A percentile compares a stretch with the other conserved stretches of the same genome.
Evolutionary conservation across 2,797 vertebrate species (phyloP).

Genomic region (Carcharodon carcharias): DNA sequence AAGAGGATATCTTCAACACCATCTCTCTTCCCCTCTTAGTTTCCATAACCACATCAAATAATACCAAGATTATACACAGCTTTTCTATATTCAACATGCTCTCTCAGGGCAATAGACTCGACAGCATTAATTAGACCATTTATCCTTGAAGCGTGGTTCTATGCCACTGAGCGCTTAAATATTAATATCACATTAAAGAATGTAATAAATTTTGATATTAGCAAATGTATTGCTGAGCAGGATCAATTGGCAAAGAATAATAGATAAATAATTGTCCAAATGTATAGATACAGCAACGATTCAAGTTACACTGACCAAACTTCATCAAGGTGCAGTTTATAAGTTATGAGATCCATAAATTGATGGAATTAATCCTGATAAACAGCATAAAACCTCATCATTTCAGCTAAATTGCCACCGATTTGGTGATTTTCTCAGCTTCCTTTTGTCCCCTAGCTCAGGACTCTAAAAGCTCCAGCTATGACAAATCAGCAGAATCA

Average conservation of each 20-base stretch:
- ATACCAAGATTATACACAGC: slow-evolving; percentile 26
- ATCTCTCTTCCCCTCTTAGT: background rate
- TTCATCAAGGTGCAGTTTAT: background rate
- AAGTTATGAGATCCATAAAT: background rate
- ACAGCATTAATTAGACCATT: slow-evolving; percentile 35
- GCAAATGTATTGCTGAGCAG: background rate
- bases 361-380: background rate
- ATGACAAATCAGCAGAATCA: background rate
- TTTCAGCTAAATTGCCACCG: background rate
- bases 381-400: background rate
- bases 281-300: background rate
- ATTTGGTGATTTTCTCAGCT: background rate
- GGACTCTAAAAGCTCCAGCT: background rate
- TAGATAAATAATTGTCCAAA: background rate
- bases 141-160: slow-evolving; percentile 16
- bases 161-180: slow-evolving; percentile 16
- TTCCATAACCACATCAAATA: slow-evolving; percentile 30
- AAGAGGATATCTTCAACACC: slow-evolving; percentile 2
- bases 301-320: background rate
- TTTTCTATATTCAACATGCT: background rate
- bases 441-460: background rate
- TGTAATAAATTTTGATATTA: slow-evolving; percentile 9
- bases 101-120: background rate
- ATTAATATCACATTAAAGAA: slow-evolving; percentile 25
- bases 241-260: background rate